Evolutionary conservation across 2,888 invertebrate genomes (phyloP).

Genomic region (Agonopterix alstromeriana): DNA sequence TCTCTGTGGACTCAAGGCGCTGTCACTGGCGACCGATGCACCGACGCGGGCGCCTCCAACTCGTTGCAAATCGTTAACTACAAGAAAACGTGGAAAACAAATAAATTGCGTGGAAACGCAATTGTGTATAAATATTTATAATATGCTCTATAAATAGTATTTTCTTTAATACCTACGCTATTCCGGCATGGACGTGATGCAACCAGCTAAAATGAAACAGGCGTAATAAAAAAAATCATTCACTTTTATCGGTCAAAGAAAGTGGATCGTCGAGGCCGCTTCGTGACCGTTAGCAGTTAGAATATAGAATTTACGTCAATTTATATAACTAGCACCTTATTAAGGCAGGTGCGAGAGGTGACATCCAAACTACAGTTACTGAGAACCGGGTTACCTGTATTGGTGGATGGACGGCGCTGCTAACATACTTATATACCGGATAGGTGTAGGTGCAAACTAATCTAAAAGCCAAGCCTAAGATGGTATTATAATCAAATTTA

Average conservation of each 20-base stretch:
- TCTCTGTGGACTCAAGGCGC: constrained; percentile 34
- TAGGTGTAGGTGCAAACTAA: constrained; percentile 4
- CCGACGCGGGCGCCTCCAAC: not conserved
- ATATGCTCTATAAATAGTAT: not conserved
- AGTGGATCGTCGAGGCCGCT: constrained; percentile 35
- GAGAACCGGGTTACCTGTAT: constrained; percentile 67
- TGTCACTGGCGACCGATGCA: constrained; percentile 34
- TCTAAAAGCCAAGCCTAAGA: too few species aligned
- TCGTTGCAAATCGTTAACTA: too few species aligned
- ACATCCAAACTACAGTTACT: constrained; percentile 64
- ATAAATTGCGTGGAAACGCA: too few species aligned
- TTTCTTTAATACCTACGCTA: not conserved
- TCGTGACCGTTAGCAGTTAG: constrained; percentile 34
- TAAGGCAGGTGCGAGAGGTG: constrained; percentile 48
- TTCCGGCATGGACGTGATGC: constrained; percentile 20
- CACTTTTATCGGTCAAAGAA: constrained; percentile 49
- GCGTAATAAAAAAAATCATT: constrained; percentile 18
- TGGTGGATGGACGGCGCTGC: constrained; percentile 36
- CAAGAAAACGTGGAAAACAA: too few species aligned
- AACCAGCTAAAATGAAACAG: constrained; percentile 10
- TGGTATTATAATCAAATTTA: too few species aligned
- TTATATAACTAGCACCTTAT: constrained; percentile 62
- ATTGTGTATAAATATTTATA: too few species aligned
- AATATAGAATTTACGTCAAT: constrained; percentile 58
- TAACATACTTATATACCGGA: constrained; percentile 51